Base-by-base conservation (phyloP, 2,113 vertebrate genomes). In the Fregetta grallaria region DNA sequence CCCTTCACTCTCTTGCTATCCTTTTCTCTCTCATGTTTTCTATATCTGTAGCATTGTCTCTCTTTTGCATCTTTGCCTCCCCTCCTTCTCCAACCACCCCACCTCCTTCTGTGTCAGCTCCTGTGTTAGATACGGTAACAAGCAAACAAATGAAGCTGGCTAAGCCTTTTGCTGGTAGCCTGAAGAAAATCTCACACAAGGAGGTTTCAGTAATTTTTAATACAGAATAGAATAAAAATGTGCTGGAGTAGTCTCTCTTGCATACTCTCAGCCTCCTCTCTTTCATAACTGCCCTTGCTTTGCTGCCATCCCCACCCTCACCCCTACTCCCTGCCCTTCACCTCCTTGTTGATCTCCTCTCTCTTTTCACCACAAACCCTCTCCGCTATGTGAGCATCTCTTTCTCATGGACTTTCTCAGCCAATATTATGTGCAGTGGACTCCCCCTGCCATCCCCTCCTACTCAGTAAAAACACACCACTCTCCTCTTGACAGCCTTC, bases 351-450 rank as follows among this genome's bases (percentile, higher is more conserved):
- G 73, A 91, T 87, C 47, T 92, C 55, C 30, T 58, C 63, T 73
- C 6, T 0, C 80, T 86, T 90, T 76, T 47, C 13, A 59, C 32
- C 0, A 0, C 61, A 92, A 90, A 77, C 95, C 77, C 44, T 72
- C 77, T 91, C 87, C 6, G 7, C 77, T 79, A 61, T 3, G 4
- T 91, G 73, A 94, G 73, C 93, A 88, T 68, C 90, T 71, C 52
- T 94, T 45, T 85, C 63, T 84, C 34, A 14, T 25, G 84, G 81
- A 72, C 85, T 96, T 93, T 96, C 85, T 80, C 90, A 96, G 85
- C 45, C 81, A 74, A 34, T 68, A 92, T 73, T 86, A 90, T 96
- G 88, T 82, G 67, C 85, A 86, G 62, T 72, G 93, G 82, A 59
- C 68, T 94, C 70, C 53, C 70, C 44, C 40, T 91, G 87, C 88